Evolutionary conservation across 1,140 invertebrate species (phyloP).

Genomic region (Diachasma alloeum): DNA sequence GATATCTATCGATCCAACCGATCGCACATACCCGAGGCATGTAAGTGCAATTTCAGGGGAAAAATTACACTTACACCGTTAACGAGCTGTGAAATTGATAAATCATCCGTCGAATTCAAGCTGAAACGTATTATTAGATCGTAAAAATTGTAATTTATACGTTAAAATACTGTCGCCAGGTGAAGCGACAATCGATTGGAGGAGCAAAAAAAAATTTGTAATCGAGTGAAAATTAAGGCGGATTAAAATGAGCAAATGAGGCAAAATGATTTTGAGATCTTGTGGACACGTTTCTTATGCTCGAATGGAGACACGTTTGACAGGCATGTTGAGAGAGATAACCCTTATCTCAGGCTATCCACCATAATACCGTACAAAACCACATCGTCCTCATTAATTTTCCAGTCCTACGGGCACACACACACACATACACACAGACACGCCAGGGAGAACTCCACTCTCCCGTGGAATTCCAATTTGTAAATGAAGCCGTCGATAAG

Average conservation of each 20-base stretch:
- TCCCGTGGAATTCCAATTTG: constrained; percentile 49
- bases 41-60: not conserved
- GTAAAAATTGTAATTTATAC: not conserved
- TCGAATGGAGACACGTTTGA: constrained; percentile 12
- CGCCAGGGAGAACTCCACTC: constrained; percentile 6
- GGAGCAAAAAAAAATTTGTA: no score
- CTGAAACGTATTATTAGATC: constrained; percentile 5
- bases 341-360: constrained; percentile 41
- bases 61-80: not conserved
- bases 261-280: constrained; percentile 1
- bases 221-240: not conserved
- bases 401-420: constrained; percentile 28
- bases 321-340: constrained; percentile 27
- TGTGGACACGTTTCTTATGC: not conserved
- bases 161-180: not conserved
- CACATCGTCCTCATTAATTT: constrained; percentile 54
- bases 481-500: constrained; percentile 58
- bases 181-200: not conserved
- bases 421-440: not conserved
- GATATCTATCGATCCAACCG: constrained; percentile 31
- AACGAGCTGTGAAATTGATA: constrained; percentile 30
- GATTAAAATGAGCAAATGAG: not conserved
- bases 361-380: constrained; percentile 2
- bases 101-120: not conserved
- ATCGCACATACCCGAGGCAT: not conserved